These are phyloP conservation scores for Chascanopsetta lugubris DNA, from an alignment of 2,113 vertebrate species.

Conservation along the genomic window DNA sequence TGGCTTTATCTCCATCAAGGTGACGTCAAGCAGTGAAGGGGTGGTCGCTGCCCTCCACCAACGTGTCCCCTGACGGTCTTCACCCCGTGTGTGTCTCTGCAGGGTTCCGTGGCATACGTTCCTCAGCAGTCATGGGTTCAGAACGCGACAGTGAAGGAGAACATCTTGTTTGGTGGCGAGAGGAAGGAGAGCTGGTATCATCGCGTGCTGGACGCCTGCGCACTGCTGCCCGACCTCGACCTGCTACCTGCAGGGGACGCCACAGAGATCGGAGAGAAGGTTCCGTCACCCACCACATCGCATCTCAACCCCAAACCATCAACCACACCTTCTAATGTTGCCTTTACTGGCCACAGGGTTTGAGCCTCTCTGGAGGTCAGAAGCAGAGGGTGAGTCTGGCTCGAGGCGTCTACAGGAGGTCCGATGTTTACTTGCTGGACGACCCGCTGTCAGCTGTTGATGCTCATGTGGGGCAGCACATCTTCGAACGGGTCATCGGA, in stretches of 20 bases:
- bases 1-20: slow-evolving; percentile 74
- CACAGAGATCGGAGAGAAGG: slow-evolving; percentile 85
- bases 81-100: slow-evolving; percentile 1
- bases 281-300: slow-evolving; percentile 29
- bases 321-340: neutral
- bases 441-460: slow-evolving; percentile 80
- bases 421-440: slow-evolving; percentile 77
- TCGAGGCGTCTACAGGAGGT: slow-evolving; percentile 72
- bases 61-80: neutral
- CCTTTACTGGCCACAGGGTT: slow-evolving; percentile 51
- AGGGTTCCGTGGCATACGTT: slow-evolving; percentile 84
- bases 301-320: neutral
- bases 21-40: slow-evolving; percentile 33
- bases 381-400: slow-evolving; percentile 79
- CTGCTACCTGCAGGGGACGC: slow-evolving; percentile 80
- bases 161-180: slow-evolving; percentile 81
- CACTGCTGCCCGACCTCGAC: slow-evolving; percentile 82
- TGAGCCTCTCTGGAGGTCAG: slow-evolving; percentile 80
- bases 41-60: too few relatives aligned
- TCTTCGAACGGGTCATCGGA: slow-evolving; percentile 77
- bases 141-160: slow-evolving; percentile 82
- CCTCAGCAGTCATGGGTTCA: slow-evolving; percentile 86
- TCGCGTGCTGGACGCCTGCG: slow-evolving; percentile 81
- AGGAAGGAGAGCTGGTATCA: slow-evolving; percentile 77
- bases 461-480: slow-evolving; percentile 79